phyloP scores from a whole-genome alignment of 64 coral and sea anemone genomes.

The Montipora capricornis region DNA sequence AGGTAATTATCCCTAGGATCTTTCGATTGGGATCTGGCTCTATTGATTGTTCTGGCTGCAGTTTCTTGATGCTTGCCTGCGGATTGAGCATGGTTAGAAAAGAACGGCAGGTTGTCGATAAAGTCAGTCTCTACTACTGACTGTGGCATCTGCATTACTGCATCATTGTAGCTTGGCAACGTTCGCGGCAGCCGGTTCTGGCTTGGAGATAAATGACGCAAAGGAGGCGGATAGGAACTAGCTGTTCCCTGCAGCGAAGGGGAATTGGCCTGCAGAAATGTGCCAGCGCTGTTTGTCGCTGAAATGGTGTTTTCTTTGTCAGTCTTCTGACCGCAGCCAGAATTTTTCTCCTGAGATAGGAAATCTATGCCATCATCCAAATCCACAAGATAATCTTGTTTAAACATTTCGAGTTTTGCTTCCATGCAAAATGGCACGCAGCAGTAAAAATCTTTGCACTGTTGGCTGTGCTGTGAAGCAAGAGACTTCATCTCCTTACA shows the following conservation, averaged over 20 bases:
- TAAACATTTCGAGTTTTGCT: not conserved
- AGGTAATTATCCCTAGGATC: not conserved
- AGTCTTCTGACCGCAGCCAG: not conserved
- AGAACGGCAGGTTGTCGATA: too few relatives aligned
- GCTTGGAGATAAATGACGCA: too few relatives aligned
- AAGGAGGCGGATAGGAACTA: too few relatives aligned
- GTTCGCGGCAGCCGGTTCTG: too few relatives aligned
- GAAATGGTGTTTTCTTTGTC: not conserved
- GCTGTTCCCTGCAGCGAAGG: too few relatives aligned
- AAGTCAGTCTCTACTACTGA: not conserved
- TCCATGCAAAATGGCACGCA: slow-evolving; percentile 5
- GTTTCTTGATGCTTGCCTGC: not conserved
- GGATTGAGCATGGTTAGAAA: too few relatives aligned
- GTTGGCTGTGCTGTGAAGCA: not conserved
- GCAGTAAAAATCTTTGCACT: not conserved
- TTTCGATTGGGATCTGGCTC: not conserved
- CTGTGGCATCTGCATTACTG: not conserved
- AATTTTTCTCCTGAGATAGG: not conserved
- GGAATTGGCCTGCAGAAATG: too few relatives aligned
- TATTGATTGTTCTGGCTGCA: too few relatives aligned
- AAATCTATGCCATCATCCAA: not conserved
- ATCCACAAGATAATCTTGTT: not conserved
- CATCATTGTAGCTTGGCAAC: not conserved
- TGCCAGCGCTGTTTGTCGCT: not conserved
- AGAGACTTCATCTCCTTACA: slow-evolving; percentile 22